Conservation (phyloP, 1,140 invertebrate genomes). For the Cardiocondyla obscurior region DNA sequence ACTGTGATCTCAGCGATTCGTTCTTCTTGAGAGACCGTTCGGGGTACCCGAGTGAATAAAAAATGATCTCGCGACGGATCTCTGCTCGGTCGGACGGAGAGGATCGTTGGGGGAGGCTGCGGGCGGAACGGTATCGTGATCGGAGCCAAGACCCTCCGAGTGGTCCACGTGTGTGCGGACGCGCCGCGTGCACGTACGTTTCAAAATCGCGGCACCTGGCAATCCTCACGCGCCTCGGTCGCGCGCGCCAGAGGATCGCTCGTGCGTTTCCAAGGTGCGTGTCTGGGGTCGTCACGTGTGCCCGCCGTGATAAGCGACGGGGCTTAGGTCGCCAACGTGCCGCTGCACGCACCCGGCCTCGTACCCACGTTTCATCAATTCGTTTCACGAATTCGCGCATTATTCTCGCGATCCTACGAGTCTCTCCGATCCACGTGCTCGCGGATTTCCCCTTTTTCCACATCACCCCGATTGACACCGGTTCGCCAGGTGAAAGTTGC, state of each 20-base stretch:
- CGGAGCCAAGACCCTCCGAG: not conserved
- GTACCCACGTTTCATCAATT: not conserved
- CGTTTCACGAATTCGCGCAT: not conserved
- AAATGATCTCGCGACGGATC: too few relatives aligned
- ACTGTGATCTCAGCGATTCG: too few relatives aligned
- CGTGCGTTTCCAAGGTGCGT: constrained; percentile 28
- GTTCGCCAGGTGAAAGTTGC: constrained; percentile 37
- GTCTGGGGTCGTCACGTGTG: constrained; percentile 11
- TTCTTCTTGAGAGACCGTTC: too few relatives aligned
- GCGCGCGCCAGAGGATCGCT: not conserved
- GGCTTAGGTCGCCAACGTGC: not conserved
- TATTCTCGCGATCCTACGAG: too few relatives aligned
- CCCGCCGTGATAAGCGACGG: not conserved
- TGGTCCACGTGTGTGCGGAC: not conserved
- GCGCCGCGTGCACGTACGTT: too few relatives aligned
- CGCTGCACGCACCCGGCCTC: not conserved
- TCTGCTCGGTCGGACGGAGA: too few relatives aligned
- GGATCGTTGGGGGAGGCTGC: too few relatives aligned
- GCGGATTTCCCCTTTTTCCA: not conserved
- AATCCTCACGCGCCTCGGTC: not conserved
- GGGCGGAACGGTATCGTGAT: not conserved
- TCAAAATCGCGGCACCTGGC: not conserved
- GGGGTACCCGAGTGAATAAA: too few relatives aligned
- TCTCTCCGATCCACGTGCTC: not conserved
- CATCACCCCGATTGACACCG: constrained; percentile 3